Conservation (phyloP, 2,888 invertebrate species). For the Odontocerum albicorne region DNA sequence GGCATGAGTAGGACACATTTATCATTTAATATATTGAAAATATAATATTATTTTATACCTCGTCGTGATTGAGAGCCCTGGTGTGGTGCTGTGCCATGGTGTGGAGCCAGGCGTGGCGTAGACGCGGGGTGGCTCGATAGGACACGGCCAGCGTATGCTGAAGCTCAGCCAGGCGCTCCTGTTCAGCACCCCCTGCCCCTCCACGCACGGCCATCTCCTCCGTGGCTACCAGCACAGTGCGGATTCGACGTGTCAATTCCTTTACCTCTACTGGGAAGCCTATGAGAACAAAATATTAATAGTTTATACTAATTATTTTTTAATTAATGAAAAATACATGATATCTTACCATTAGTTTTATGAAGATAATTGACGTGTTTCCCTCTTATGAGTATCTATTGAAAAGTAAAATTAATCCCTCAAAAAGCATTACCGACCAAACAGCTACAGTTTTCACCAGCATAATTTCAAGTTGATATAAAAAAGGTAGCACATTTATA, state of each 20-base stretch:
- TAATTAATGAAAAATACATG: too few relatives aligned
- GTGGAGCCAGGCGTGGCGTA: slow-evolving; percentile 94
- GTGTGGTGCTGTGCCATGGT: slow-evolving; percentile 88
- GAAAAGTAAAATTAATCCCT: too few relatives aligned
- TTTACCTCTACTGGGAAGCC: slow-evolving; percentile 88
- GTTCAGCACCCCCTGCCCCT: slow-evolving; percentile 88
- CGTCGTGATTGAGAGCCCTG: slow-evolving; percentile 81
- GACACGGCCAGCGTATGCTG: slow-evolving; percentile 92
- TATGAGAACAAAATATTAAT: too few relatives aligned
- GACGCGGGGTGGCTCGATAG: slow-evolving; percentile 91
- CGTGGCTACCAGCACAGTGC: slow-evolving; percentile 93
- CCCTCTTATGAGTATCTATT: too few relatives aligned
- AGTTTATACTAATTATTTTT: too few relatives aligned
- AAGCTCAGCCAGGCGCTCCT: slow-evolving; percentile 87
- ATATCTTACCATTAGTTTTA: too few relatives aligned
- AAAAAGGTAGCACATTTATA: too few relatives aligned
- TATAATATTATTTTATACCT: slow-evolving; percentile 58
- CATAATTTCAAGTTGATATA: too few relatives aligned
- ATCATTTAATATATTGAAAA: not conserved
- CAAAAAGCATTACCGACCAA: too few relatives aligned
- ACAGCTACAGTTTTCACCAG: too few relatives aligned
- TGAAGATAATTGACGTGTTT: too few relatives aligned
- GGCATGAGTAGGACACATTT: too few relatives aligned
- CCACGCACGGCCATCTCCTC: slow-evolving; percentile 89
- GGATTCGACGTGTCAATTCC: slow-evolving; percentile 88